Conservation (phyloP, 2,113 vertebrate genomes). For the Lasiurus cinereus region DNA sequence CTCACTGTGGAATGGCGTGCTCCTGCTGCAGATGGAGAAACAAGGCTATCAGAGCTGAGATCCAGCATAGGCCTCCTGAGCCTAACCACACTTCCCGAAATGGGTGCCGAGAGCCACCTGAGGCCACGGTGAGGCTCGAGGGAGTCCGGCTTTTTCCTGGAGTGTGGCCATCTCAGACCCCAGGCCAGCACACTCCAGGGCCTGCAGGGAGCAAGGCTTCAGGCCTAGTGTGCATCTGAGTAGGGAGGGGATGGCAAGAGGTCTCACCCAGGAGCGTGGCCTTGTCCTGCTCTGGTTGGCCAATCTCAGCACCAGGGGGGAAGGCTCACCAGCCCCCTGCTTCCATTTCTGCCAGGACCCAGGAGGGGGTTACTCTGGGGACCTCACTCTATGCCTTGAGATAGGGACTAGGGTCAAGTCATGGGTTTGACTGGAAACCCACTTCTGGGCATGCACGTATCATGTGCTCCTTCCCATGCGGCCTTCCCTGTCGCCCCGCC, state of each 20-base stretch:
- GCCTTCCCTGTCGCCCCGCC: too few species aligned
- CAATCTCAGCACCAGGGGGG: neutral
- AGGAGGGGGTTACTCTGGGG: too few species aligned
- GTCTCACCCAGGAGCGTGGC: rapidly evolving
- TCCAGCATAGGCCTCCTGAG: neutral
- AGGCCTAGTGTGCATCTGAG: neutral
- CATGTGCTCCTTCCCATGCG: neutral
- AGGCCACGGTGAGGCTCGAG: rapidly evolving
- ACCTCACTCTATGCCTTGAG: neutral
- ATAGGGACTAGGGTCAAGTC: neutral
- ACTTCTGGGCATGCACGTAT: neutral
- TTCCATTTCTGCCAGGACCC: neutral
- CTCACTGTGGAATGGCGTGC: rapidly evolving
- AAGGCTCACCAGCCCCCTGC: neutral
- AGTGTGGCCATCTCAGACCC: neutral
- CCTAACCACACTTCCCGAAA: neutral
- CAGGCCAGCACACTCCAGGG: neutral
- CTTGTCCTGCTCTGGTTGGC: neutral
- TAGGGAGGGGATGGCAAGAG: neutral
- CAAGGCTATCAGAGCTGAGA: neutral
- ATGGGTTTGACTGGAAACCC: neutral
- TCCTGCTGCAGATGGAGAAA: neutral
- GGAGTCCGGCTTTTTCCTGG: neutral
- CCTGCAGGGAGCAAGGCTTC: neutral
- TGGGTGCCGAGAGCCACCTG: neutral